Conservation (phyloP, 2,888 invertebrate species). For the Margaritifera margaritifera region DNA sequence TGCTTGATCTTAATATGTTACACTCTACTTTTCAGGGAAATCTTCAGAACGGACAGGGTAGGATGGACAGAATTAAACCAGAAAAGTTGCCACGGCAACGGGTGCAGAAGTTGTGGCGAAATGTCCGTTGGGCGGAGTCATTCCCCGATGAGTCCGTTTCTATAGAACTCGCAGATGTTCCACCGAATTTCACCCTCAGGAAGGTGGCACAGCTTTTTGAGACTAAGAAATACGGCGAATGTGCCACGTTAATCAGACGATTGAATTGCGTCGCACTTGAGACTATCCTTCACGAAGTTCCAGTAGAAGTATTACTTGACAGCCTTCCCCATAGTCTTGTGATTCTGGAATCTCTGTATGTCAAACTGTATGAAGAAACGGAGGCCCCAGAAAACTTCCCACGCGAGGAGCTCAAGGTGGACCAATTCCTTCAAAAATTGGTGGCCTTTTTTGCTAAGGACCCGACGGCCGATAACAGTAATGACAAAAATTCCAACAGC, state of each 20-base stretch:
- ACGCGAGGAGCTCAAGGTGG: slow-evolving; percentile 77
- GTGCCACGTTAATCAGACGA: slow-evolving; percentile 86
- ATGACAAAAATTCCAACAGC: slow-evolving; percentile 53
- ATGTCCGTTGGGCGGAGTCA: slow-evolving; percentile 53
- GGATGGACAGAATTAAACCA: slow-evolving; percentile 50
- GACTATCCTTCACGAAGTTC: slow-evolving; percentile 79
- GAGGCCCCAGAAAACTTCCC: slow-evolving; percentile 64
- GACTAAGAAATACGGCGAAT: slow-evolving; percentile 89
- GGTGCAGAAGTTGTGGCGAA: slow-evolving; percentile 57
- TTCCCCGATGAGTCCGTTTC: slow-evolving; percentile 54
- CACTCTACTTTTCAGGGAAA: no score
- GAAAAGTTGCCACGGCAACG: slow-evolving; percentile 48
- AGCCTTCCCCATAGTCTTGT: slow-evolving; percentile 90
- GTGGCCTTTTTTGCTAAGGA: slow-evolving; percentile 81
- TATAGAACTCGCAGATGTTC: slow-evolving; percentile 69
- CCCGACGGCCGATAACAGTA: slow-evolving; percentile 36
- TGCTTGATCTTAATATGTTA: no score
- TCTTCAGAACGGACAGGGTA: slow-evolving; percentile 20
- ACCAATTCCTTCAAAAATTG: slow-evolving; percentile 88
- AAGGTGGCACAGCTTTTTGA: slow-evolving; percentile 86
- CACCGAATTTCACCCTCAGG: slow-evolving; percentile 75
- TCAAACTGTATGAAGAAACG: slow-evolving; percentile 75
- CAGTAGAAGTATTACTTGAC: slow-evolving; percentile 90
- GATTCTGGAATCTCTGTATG: slow-evolving; percentile 86
- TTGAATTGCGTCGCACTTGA: slow-evolving; percentile 87